A percentile compares a stretch with the other conserved stretches of the same genome.
Conservation (phyloP, 1,140 invertebrate genomes). For the Daktulosphaira vitifoliae region DNA sequence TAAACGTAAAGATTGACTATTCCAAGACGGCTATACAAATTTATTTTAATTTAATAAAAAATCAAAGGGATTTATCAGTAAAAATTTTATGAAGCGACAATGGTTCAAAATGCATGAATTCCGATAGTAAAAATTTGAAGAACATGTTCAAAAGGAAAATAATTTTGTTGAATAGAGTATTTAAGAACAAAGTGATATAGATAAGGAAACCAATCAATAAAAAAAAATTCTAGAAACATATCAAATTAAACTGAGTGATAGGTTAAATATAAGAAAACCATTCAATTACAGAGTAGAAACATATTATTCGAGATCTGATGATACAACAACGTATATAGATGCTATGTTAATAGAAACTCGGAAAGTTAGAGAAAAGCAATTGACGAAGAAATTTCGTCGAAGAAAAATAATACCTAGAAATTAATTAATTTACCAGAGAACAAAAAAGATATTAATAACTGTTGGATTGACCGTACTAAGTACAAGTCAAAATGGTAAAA, state of each 20-base stretch:
- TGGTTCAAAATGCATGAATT: neutral
- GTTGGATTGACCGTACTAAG: conserved; percentile 44
- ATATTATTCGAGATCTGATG: neutral
- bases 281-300: neutral
- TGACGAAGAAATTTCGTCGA: conserved; percentile 41
- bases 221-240: too few species aligned
- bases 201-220: too few species aligned
- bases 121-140: neutral
- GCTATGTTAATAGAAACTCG: neutral
- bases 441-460: conserved; percentile 39
- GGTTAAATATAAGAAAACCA: neutral
- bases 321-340: neutral
- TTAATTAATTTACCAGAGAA: conserved; percentile 40
- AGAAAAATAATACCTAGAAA: conserved; percentile 42
- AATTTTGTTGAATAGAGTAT: too few species aligned
- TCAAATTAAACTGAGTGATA: too few species aligned
- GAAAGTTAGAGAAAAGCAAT: conserved; percentile 42
- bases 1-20: too few species aligned
- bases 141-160: too few species aligned
- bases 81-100: neutral
- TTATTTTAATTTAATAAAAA: too few species aligned
- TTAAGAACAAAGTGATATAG: too few species aligned
- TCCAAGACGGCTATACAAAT: too few species aligned
- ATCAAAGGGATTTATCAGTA: too few species aligned
- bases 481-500: conserved; percentile 38